phyloP scores from a whole-genome alignment of 2,797 vertebrate genomes.

The Sebastes trivittatus region DNA sequence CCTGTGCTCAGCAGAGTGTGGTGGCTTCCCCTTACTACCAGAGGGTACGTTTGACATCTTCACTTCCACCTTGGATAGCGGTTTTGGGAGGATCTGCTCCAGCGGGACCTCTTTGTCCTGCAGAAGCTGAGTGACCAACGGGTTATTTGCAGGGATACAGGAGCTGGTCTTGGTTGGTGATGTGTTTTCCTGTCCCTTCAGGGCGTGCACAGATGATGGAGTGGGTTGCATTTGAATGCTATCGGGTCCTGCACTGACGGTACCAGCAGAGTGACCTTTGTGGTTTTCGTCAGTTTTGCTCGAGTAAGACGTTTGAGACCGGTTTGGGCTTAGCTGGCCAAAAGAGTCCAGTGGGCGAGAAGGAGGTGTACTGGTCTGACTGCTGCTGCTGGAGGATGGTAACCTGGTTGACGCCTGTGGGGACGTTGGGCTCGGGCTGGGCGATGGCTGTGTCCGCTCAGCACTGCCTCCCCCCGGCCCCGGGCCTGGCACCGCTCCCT shows the following conservation, averaged over 20 bases:
- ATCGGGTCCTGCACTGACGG: neutral
- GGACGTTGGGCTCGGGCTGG: constrained; percentile 81
- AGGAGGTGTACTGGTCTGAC: constrained; percentile 53
- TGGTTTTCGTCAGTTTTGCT: constrained; percentile 53
- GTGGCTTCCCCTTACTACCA: constrained; percentile 37
- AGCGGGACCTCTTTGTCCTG: constrained; percentile 93
- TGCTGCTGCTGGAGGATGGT: constrained; percentile 59
- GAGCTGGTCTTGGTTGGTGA: constrained; percentile 76
- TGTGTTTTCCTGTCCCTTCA: constrained; percentile 68
- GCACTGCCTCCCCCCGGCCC: constrained; percentile 84
- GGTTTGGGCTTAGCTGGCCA: constrained; percentile 38
- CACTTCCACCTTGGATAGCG: constrained; percentile 84
- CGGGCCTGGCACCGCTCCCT: constrained; percentile 82
- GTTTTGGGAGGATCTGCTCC: constrained; percentile 93
- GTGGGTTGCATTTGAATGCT: constrained; percentile 16
- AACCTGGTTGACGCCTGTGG: constrained; percentile 78
- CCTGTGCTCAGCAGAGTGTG: constrained; percentile 45
- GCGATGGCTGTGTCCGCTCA: constrained; percentile 55
- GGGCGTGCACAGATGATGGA: constrained; percentile 43
- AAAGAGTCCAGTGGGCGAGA: constrained; percentile 41
- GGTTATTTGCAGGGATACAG: constrained; percentile 92
- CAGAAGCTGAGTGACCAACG: constrained; percentile 93
- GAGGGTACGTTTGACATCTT: constrained; percentile 65
- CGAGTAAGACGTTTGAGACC: constrained; percentile 28
- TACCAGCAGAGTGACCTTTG: neutral